These are phyloP conservation scores for Drosophila dunni DNA, from an alignment of 1,140 invertebrate genomes.

Conservation along the genomic window DNA sequence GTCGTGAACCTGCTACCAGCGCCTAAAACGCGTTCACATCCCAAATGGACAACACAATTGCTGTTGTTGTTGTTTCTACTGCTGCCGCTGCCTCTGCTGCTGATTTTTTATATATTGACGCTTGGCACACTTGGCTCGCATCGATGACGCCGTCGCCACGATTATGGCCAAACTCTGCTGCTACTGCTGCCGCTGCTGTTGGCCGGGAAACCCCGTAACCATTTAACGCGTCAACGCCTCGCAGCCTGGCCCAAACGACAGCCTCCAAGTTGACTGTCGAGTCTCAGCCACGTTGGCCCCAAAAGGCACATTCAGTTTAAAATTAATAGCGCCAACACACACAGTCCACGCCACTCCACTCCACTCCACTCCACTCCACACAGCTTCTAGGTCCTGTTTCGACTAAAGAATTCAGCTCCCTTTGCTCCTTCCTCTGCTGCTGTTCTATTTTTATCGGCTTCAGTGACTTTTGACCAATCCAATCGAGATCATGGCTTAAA, in stretches of 20 bases:
- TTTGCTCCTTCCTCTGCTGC: conserved; percentile 14
- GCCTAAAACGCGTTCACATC: conserved; percentile 62
- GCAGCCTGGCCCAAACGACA: conserved; percentile 63
- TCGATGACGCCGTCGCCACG: conserved; percentile 43
- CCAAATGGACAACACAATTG: conserved; percentile 57
- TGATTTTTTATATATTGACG: conserved; percentile 75
- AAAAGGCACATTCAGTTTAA: conserved; percentile 74
- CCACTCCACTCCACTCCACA: conserved; percentile 20
- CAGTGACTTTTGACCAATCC: conserved; percentile 68
- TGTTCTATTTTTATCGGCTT: conserved; percentile 71
- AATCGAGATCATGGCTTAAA: conserved; percentile 14
- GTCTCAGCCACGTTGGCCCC: conserved; percentile 70
- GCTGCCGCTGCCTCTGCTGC: conserved; percentile 36
- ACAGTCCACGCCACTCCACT: too few species aligned
- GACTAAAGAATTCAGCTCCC: conserved; percentile 28
- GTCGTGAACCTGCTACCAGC: conserved; percentile 75
- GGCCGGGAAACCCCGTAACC: conserved; percentile 73
- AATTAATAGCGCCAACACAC: conserved; percentile 72
- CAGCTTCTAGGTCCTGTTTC: not conserved
- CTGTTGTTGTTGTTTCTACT: conserved; percentile 37
- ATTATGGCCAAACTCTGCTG: conserved; percentile 18
- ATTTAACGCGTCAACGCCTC: conserved; percentile 82
- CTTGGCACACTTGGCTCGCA: conserved; percentile 72
- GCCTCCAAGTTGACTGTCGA: conserved; percentile 42
- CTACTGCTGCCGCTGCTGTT: conserved; percentile 38